phyloP scores from a whole-genome alignment of 2,113 vertebrate species.

The Zosterops lateralis region DNA sequence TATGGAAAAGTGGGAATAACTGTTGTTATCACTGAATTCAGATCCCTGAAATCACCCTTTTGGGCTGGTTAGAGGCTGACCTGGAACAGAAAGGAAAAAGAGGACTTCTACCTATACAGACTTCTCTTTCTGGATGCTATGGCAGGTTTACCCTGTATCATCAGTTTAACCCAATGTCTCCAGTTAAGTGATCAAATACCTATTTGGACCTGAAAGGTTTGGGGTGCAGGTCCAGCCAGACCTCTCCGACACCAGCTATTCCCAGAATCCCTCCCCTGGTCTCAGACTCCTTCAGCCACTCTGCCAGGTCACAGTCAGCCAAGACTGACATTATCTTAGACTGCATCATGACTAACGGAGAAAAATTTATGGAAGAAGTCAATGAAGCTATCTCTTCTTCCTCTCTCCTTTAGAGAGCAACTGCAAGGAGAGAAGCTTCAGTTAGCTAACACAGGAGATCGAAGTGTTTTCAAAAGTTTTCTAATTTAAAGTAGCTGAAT shows the following conservation, averaged over 20 bases:
- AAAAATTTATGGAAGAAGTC: neutral
- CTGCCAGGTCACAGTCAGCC: neutral
- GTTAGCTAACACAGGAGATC: neutral
- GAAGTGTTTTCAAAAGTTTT: neutral
- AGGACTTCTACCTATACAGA: rapidly evolving
- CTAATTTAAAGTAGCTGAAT: neutral
- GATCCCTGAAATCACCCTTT: neutral
- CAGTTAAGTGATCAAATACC: neutral
- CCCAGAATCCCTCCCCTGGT: neutral
- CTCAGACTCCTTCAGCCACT: neutral
- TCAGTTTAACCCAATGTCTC: neutral
- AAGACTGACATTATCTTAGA: neutral
- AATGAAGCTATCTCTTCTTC: neutral
- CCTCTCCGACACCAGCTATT: neutral
- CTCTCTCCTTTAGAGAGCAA: neutral
- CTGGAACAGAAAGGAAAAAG: neutral
- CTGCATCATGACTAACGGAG: neutral
- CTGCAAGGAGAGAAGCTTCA: neutral
- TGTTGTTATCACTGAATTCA: neutral
- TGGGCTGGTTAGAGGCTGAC: neutral
- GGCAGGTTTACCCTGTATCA: neutral
- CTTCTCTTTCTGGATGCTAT: neutral
- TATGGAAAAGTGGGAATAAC: neutral
- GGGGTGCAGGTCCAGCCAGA: neutral
- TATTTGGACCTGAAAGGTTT: neutral